phyloP scores from a whole-genome alignment of 2,888 invertebrate species.

The Oxycera nigricornis region DNA sequence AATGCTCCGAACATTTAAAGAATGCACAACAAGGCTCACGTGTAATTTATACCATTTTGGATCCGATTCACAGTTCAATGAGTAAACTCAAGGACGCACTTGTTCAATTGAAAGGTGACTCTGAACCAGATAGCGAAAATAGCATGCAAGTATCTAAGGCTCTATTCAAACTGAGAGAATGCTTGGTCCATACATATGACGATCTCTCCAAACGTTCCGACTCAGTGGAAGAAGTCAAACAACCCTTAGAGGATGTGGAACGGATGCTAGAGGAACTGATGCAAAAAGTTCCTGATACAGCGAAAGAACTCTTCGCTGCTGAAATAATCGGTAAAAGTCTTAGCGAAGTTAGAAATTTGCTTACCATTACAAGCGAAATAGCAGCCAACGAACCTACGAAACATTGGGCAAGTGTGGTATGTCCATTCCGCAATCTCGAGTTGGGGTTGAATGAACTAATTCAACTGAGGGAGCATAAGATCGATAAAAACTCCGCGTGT shows the following conservation, averaged over 20 bases:
- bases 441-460: background rate
- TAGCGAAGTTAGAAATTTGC: constrained; percentile 10
- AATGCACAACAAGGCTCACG: background rate
- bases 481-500: constrained; percentile 8
- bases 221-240: constrained; percentile 38
- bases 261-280: constrained; percentile 38
- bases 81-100: background rate
- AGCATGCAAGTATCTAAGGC: constrained; percentile 48
- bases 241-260: constrained; percentile 26
- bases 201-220: constrained; percentile 47
- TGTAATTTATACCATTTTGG: too few species aligned
- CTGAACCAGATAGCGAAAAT: background rate
- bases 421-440: background rate
- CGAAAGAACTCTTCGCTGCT: background rate
- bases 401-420: background rate
- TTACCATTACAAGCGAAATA: background rate
- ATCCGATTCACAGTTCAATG: background rate
- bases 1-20: too few species aligned
- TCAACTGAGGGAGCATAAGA: background rate
- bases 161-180: constrained; percentile 54
- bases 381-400: background rate
- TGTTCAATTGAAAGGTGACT: background rate
- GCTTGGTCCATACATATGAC: constrained; percentile 58
- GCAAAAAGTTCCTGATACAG: constrained; percentile 50
- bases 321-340: background rate